A percentile compares a stretch with the other conserved stretches of the same genome.
phyloP scores from a whole-genome alignment of 2,888 invertebrate genomes.

The Agrochola circellaris region DNA sequence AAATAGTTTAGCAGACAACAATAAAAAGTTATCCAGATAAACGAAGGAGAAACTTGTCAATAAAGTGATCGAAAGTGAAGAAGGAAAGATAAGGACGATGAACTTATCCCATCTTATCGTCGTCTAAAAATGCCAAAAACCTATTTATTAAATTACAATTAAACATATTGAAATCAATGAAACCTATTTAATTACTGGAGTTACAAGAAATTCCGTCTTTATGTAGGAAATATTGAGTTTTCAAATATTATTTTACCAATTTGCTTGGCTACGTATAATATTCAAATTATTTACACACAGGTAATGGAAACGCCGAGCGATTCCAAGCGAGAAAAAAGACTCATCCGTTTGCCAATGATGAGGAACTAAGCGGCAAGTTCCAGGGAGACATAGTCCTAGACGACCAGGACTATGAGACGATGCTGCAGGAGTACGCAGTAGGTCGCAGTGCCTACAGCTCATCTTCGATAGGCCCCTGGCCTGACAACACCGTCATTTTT shows the following conservation, averaged over 20 bases:
- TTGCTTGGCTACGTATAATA: too few species aligned
- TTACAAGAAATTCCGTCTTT: too few species aligned
- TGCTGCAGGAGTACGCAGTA: conserved; percentile 79
- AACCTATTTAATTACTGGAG: too few species aligned
- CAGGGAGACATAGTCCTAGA: conserved; percentile 86
- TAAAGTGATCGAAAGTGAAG: background rate
- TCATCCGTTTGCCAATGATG: conserved; percentile 75
- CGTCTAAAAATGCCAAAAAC: background rate
- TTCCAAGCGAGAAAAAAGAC: conserved; percentile 32
- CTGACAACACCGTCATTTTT: conserved; percentile 82
- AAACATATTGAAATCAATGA: too few species aligned
- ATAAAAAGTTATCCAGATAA: background rate
- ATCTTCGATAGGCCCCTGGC: conserved; percentile 82
- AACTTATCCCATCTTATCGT: background rate
- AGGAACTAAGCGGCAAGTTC: conserved; percentile 84
- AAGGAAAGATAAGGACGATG: background rate
- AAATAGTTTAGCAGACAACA: conserved; percentile 16
- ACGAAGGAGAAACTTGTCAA: background rate
- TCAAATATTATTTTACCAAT: too few species aligned
- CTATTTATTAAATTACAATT: background rate
- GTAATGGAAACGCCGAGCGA: conserved; percentile 39
- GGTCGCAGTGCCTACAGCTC: conserved; percentile 83
- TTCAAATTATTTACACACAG: conserved; percentile 14
- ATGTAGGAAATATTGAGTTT: too few species aligned
- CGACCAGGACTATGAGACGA: conserved; percentile 79